These are phyloP conservation scores for Hippocampus zosterae DNA, from an alignment of 2,113 vertebrate genomes.

Conservation along the genomic window DNA sequence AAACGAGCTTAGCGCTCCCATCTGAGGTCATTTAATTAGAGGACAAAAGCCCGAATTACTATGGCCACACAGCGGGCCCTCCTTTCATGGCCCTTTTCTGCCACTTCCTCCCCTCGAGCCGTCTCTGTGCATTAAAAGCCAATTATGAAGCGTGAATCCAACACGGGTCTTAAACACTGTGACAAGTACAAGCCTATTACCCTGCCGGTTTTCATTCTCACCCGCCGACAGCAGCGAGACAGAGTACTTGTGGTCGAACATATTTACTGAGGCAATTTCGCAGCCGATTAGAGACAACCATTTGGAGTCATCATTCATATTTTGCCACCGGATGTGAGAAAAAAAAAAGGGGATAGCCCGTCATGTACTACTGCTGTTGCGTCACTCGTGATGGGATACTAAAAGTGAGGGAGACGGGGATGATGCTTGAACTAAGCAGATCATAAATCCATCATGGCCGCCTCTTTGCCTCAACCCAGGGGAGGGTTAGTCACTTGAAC, in stretches of 20 bases:
- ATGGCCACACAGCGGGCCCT: conserved; percentile 56
- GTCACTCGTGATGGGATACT: conserved; percentile 64
- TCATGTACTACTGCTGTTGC: conserved; percentile 52
- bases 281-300: conserved; percentile 50
- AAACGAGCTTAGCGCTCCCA: conserved; percentile 49
- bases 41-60: conserved; percentile 70
- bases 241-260: conserved; percentile 31
- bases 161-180: conserved; percentile 65
- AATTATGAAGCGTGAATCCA: conserved; percentile 67
- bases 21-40: conserved; percentile 69
- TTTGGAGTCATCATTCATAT: conserved; percentile 56
- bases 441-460: conserved; percentile 58
- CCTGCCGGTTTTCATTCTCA: conserved; percentile 42
- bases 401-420: conserved; percentile 49
- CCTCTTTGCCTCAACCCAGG: conserved; percentile 5
- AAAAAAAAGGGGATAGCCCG: conserved; percentile 32
- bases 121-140: conserved; percentile 58
- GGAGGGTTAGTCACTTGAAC: conserved; percentile 40
- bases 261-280: conserved; percentile 68
- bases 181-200: conserved; percentile 68
- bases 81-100: conserved; percentile 57
- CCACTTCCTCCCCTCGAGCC: conserved; percentile 44
- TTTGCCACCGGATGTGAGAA: conserved; percentile 25
- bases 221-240: conserved; percentile 37
- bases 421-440: conserved; percentile 52